Evolutionary conservation across 2,113 vertebrate genomes (phyloP), one percentile per base, ranked within the genome.

Genomic region (Murina feae): DNA sequence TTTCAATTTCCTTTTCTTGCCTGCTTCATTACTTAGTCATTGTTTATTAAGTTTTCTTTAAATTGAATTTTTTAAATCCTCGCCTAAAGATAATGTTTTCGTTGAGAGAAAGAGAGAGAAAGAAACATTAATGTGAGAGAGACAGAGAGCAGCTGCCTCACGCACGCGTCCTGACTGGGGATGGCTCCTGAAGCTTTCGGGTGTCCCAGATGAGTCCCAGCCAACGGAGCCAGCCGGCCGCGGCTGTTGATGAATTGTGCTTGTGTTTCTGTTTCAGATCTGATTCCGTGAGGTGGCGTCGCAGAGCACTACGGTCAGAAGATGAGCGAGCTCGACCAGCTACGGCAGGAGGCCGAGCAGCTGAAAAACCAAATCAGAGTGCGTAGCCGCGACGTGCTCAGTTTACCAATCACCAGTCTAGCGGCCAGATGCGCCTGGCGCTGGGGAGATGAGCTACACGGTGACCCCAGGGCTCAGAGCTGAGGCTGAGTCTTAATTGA

Each of bases 301-400:
- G 98, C 98, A 96, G 98, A 99, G 98, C 98, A 98, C 98, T 98
- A 99, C 98, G 97, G 98, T 97, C 98, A 98, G 98, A 99, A 99
- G 99, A 99, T 99, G 99, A 99, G 99, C 93, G 99, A 99, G 98
- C 99, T 99, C 81, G 99, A 99, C 98, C 99, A 99, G 98, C 98
- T 99, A 98, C 99, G 99, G 98, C 99, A 99, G 98, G 99, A 99
- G 99, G 99, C 99, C 93, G 99, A 99, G 97, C 99, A 99, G 97
- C 99, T 99, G 97, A 99, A 99, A 98, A 99, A 99, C 98, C 99
- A 99, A 98, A 99, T 99, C 98, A 98, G 99, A 99, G 99, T 99
- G 97, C 20, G 99, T 99, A 89, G 25, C 79, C 4, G 5, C 32
- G 13, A 30, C n/a, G 2, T 12, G 53, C 21, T n/a, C 53, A 7